These are phyloP conservation scores for Tolypeutes matacus DNA, from an alignment of 2,797 vertebrate genomes.

Conservation along the genomic window DNA sequence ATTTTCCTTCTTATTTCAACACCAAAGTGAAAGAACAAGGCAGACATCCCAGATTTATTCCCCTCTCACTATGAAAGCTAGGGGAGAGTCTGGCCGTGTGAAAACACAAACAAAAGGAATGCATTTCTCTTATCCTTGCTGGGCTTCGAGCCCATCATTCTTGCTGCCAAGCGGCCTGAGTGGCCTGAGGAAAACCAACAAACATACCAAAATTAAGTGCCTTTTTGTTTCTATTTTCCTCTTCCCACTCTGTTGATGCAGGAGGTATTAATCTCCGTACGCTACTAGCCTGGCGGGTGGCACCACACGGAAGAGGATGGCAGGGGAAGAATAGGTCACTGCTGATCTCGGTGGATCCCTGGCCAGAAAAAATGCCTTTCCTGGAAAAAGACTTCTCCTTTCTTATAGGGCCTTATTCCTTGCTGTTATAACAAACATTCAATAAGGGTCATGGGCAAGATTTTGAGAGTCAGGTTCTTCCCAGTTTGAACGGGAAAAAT, in stretches of 20 bases:
- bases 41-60: slow-evolving; percentile 42
- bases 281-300: neutral
- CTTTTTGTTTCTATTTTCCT: slow-evolving; percentile 60
- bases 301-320: neutral
- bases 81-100: neutral
- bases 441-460: neutral
- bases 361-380: neutral
- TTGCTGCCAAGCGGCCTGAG: neutral
- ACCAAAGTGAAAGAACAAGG: slow-evolving; percentile 26
- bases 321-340: neutral
- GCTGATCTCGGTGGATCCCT: neutral
- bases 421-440: neutral
- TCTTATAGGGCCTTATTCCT: neutral
- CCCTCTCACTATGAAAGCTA: slow-evolving; percentile 44
- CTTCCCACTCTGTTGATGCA: neutral
- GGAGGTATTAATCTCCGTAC: neutral
- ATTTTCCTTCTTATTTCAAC: slow-evolving; percentile 47
- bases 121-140: slow-evolving; percentile 39
- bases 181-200: slow-evolving; percentile 57
- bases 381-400: neutral
- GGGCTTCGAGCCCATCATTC: neutral
- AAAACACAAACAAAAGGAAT: slow-evolving; percentile 62
- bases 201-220: slow-evolving; percentile 52
- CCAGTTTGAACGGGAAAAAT: slow-evolving; percentile 4
- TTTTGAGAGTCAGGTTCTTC: slow-evolving; percentile 1